Percentiles rank a stretch among this genome's conserved stretches.
Evolutionary conservation across 2,888 invertebrate genomes (phyloP).

Genomic region (Tinea pellionella): DNA sequence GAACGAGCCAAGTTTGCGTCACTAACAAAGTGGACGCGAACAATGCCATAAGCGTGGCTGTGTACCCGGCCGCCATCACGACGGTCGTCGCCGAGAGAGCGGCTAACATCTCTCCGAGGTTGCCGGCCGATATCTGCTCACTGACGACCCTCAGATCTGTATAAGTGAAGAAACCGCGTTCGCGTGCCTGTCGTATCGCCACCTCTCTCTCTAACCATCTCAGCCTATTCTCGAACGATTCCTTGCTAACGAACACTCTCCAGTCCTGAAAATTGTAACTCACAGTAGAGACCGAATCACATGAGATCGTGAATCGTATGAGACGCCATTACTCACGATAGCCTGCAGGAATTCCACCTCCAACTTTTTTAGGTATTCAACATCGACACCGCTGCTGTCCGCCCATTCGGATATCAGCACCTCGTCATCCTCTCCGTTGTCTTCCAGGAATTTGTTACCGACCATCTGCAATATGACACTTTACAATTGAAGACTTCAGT

Average conservation of each 20-base stretch:
- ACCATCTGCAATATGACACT: conserved; percentile 86
- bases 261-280: conserved; percentile 73
- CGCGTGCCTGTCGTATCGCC: conserved; percentile 77
- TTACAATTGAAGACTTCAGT: too few relatives aligned
- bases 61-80: conserved; percentile 71
- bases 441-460: conserved; percentile 95
- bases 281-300: too few relatives aligned
- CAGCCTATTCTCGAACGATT: conserved; percentile 80
- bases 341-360: conserved; percentile 91
- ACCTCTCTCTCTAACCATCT: conserved; percentile 76
- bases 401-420: conserved; percentile 96
- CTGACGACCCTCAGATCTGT: conserved; percentile 76
- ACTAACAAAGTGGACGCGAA: conserved; percentile 37
- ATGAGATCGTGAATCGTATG: too few relatives aligned
- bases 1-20: background rate
- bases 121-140: conserved; percentile 33
- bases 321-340: conserved; percentile 88
- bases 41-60: conserved; percentile 70
- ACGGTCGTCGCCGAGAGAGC: conserved; percentile 63
- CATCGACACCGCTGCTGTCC: conserved; percentile 79
- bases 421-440: conserved; percentile 92
- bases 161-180: conserved; percentile 87
- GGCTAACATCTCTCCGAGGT: conserved; percentile 55
- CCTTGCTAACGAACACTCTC: conserved; percentile 83
- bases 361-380: conserved; percentile 81